phyloP scores from a whole-genome alignment of 2,888 invertebrate species.

The Thalpophila matura region DNA sequence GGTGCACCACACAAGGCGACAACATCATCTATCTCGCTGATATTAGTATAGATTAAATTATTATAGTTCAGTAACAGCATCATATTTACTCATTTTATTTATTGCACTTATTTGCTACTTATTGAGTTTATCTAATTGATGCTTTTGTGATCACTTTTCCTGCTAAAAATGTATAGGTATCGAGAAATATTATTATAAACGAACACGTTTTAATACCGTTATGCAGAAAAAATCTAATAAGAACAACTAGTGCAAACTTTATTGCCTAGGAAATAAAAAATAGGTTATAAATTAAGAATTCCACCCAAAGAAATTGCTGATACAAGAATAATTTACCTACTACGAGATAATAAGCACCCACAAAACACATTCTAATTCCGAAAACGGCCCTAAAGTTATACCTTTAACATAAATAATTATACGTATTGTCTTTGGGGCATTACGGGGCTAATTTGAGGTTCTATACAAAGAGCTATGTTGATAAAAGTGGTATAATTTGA shows the following conservation, averaged over 20 bases:
- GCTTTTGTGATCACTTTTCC: no score
- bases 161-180: no score
- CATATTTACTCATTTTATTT: no score
- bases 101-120: no score
- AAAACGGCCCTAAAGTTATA: slow-evolving; percentile 10
- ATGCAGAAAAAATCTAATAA: no score
- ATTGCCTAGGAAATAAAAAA: no score
- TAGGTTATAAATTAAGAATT: no score
- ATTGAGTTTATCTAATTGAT: no score
- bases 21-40: not conserved
- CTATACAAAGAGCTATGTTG: slow-evolving; percentile 17
- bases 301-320: not conserved
- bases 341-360: slow-evolving; percentile 6
- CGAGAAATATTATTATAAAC: no score
- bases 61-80: no score
- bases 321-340: not conserved
- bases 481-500: slow-evolving; percentile 65
- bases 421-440: slow-evolving; percentile 38
- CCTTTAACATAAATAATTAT: slow-evolving; percentile 28
- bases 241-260: no score
- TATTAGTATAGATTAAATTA: slow-evolving; percentile 15
- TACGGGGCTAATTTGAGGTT: slow-evolving; percentile 40
- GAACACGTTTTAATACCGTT: no score
- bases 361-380: slow-evolving; percentile 8
- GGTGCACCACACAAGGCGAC: not conserved